A percentile compares a stretch with the other conserved stretches of the same genome.
These are phyloP conservation scores for Macropus fuliginosus DNA, from an alignment of 2,797 vertebrate genomes.

Conservation along the genomic window DNA sequence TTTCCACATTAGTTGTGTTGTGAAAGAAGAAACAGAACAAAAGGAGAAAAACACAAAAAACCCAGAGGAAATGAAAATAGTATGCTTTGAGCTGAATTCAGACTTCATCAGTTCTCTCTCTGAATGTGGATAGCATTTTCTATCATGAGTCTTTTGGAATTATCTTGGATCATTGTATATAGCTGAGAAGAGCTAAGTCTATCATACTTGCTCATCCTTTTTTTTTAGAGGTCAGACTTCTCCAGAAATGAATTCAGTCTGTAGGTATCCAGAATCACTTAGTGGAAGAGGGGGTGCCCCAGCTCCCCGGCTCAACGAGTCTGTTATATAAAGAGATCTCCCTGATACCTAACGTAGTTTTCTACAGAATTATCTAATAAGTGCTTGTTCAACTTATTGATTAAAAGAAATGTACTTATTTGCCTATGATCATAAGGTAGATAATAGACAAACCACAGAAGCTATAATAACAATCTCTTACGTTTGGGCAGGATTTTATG, in stretches of 20 bases:
- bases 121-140: not conserved
- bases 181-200: not conserved
- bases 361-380: not conserved
- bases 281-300: not conserved
- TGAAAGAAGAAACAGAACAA: not conserved
- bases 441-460: constrained; percentile 48
- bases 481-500: not conserved
- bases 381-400: not conserved
- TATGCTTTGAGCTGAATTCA: not conserved
- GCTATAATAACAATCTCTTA: not conserved
- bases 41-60: not conserved
- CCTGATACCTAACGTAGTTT: not conserved
- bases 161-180: not conserved
- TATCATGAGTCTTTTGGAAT: not conserved
- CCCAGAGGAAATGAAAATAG: not conserved
- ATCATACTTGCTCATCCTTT: not conserved
- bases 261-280: not conserved
- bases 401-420: constrained; percentile 32
- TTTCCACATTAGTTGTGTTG: not conserved
- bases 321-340: too few species aligned
- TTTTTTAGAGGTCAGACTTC: not conserved
- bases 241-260: not conserved
- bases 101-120: not conserved
- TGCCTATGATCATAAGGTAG: constrained; percentile 19
- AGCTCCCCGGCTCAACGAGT: not conserved